Evolutionary conservation across 2,888 invertebrate genomes (phyloP).

Genomic region (Endomychus coccineus): DNA sequence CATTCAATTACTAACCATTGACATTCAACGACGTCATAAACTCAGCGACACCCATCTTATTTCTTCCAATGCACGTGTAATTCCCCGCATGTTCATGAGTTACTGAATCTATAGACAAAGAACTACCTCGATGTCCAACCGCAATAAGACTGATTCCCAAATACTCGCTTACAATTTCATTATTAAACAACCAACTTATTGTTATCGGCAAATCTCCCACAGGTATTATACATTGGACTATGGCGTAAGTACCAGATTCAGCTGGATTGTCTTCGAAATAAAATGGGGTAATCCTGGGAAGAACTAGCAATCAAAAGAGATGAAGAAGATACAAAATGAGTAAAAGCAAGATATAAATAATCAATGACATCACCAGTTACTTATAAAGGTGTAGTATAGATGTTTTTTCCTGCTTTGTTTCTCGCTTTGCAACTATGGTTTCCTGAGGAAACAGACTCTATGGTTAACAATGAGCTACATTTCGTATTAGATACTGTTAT

Average conservation of each 20-base stretch:
- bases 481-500: too few species aligned
- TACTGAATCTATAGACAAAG: slow-evolving; percentile 39
- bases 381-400: slow-evolving; percentile 46
- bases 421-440: slow-evolving; percentile 66
- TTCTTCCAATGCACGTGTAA: slow-evolving; percentile 64
- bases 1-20: slow-evolving; percentile 52
- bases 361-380: slow-evolving; percentile 57
- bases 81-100: slow-evolving; percentile 49
- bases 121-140: slow-evolving; percentile 45
- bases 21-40: slow-evolving; percentile 62
- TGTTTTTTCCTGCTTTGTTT: slow-evolving; percentile 34
- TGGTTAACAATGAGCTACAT: slow-evolving; percentile 53
- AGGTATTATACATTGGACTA: slow-evolving; percentile 59
- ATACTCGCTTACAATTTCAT: slow-evolving; percentile 44
- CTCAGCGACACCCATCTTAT: slow-evolving; percentile 60
- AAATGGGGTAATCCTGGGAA: slow-evolving; percentile 57
- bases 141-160: slow-evolving; percentile 22
- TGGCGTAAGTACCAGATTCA: slow-evolving; percentile 61
- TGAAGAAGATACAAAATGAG: background rate
- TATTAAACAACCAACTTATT: slow-evolving; percentile 65
- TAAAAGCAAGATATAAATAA: slow-evolving; percentile 1
- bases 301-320: slow-evolving; percentile 46
- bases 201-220: slow-evolving; percentile 66
- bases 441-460: slow-evolving; percentile 61
- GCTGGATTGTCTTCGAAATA: slow-evolving; percentile 49